Conservation (phyloP, 2,797 vertebrate species). For the Channallabes apus region DNA sequence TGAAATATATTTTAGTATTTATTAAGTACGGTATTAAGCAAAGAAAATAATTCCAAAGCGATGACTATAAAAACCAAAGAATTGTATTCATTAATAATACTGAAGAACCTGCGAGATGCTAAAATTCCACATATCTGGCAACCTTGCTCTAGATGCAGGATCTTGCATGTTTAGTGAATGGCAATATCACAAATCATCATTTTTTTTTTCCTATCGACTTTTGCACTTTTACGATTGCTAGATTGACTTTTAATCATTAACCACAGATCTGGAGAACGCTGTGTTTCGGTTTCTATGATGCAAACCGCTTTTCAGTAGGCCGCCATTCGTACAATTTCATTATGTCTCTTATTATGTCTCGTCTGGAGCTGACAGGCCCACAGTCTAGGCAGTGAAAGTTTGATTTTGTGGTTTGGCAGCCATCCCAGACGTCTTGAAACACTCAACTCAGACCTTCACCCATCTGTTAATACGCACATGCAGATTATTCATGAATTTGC, state of each 20-base stretch:
- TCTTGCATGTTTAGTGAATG: not conserved
- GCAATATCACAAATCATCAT: not conserved
- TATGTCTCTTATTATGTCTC: not conserved
- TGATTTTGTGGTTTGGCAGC: constrained; percentile 35
- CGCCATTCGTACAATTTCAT: constrained; percentile 14
- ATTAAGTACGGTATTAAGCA: not conserved
- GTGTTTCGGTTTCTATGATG: not conserved
- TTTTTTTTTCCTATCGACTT: not conserved
- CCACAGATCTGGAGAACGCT: not conserved
- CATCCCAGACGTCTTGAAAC: constrained; percentile 33
- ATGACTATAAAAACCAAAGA: not conserved
- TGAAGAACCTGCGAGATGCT: not conserved
- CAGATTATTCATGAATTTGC: constrained; percentile 54
- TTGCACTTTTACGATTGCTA: not conserved
- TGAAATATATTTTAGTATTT: not conserved
- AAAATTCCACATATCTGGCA: not conserved
- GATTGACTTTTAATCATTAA: not conserved
- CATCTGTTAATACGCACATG: constrained; percentile 23
- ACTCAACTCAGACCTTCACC: constrained; percentile 6
- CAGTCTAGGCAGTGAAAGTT: constrained; percentile 22
- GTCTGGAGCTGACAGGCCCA: constrained; percentile 26
- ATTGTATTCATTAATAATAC: not conserved
- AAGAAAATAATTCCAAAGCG: not conserved
- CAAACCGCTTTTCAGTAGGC: not conserved
- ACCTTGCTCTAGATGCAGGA: not conserved